These are phyloP conservation scores for Siphamia tubifer DNA, from an alignment of 2,113 vertebrate genomes.

Conservation along the genomic window DNA sequence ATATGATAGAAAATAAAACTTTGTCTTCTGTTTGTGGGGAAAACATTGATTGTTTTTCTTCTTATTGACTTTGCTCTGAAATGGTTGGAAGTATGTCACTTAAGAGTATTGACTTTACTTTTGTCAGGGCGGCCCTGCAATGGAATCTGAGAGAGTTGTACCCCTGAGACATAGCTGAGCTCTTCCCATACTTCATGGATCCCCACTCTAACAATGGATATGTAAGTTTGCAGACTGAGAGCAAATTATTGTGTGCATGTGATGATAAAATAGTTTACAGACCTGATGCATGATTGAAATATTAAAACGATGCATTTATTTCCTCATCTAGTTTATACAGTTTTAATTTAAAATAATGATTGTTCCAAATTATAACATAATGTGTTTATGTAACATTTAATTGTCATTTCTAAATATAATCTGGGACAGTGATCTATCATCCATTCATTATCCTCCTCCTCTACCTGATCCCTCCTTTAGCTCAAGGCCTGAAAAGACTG, in stretches of 20 bases:
- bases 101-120: background rate
- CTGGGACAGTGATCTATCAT: too few species aligned
- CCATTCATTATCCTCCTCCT: too few species aligned
- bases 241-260: too few species aligned
- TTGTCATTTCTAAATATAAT: too few species aligned
- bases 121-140: background rate
- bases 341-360: too few species aligned
- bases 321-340: background rate
- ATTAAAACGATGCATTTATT: background rate
- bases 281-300: background rate
- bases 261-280: background rate
- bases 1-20: background rate
- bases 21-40: background rate
- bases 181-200: slow-evolving; percentile 5
- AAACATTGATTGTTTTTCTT: background rate
- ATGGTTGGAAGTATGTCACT: background rate
- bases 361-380: too few species aligned
- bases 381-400: too few species aligned
- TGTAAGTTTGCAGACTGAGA: too few species aligned
- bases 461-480: too few species aligned
- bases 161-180: background rate
- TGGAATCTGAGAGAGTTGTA: background rate
- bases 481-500: too few species aligned
- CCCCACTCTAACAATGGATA: slow-evolving; percentile 26
- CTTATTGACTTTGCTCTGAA: background rate